Evolutionary conservation across 2,113 vertebrate species (phyloP), one percentile per base, ranked within the genome.

Genomic region (Trematocara stigmaticum): DNA sequence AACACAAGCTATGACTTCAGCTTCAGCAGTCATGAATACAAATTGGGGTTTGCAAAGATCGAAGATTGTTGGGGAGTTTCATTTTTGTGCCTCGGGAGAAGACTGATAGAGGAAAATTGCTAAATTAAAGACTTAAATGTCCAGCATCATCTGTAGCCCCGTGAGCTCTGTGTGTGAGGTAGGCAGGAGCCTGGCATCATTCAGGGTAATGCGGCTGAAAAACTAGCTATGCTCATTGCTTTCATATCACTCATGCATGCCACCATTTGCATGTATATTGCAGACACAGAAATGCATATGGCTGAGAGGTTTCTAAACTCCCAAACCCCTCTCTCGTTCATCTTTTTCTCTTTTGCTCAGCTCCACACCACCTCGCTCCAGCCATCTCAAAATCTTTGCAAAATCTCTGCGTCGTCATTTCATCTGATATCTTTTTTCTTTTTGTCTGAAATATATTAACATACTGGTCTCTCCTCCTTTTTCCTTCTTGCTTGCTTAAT

Each of bases 201-300:
- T 93, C 85, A 82, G 83, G 40, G 85, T 88, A 94, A 91, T 91
- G 87, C 74, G 52, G 84, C 79, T 78, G 85, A 85, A 83, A 85
- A 82, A 69, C 47, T 35, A 66, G 79, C 84, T 89, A 83, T 83
- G 64, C 88, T 92, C 83, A 85, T 85, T 83, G 90, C 92, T 88
- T 88, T 89, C 71, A 90, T 83, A 78, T 90, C 88, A 71, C 86
- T 86, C 82, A 87, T 88, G 89, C 87, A 87, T 89, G 87, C 85
- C 23, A 38, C 82, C 82, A 94, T 95, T 95, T 95, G 91, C 93
- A 93, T 95, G 89, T 91, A 92, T 94, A 93, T 94, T 94, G 89
- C 93, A 92, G 84, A 85, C 87, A 88, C 53, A 92, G 87, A 92
- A 87, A 92, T 87, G 85, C 88, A 90, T 89, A 92, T 92, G 87